Percentiles rank a stretch among this genome's conserved stretches.
Conservation (phyloP, 2,888 invertebrate genomes). For the Steinernema carpocapsae region DNA sequence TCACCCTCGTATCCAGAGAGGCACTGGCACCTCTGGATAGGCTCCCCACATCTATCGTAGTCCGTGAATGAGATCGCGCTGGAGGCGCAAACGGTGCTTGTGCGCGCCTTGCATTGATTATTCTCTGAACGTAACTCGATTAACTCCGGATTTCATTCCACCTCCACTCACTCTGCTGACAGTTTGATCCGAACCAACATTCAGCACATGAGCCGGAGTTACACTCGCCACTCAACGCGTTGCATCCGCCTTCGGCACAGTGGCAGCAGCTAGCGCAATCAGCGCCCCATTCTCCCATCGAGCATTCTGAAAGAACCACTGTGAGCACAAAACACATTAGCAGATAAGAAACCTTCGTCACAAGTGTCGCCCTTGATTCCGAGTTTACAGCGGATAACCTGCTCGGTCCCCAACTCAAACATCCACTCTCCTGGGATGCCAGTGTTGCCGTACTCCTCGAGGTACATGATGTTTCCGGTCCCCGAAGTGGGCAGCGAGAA, state of each 20-base stretch:
- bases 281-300: conserved; percentile 66
- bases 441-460: conserved; percentile 69
- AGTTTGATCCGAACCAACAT: conserved; percentile 63
- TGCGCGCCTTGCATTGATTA: conserved; percentile 34
- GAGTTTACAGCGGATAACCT: conserved; percentile 65
- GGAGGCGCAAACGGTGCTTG: conserved; percentile 53
- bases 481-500: conserved; percentile 66
- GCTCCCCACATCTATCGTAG: conserved; percentile 65
- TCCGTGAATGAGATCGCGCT: conserved; percentile 68
- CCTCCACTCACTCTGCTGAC: conserved; percentile 56
- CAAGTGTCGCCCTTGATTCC: conserved; percentile 69
- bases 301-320: conserved; percentile 55
- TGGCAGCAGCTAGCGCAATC: conserved; percentile 68
- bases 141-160: no score
- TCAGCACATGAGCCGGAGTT: conserved; percentile 53
- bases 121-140: no score
- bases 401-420: conserved; percentile 61
- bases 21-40: conserved; percentile 64
- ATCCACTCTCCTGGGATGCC: conserved; percentile 69
- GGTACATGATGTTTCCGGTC: conserved; percentile 67
- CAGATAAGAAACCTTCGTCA: conserved; percentile 62
- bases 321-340: background rate
- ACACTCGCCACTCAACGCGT: conserved; percentile 65
- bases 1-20: conserved; percentile 66
- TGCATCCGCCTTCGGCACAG: conserved; percentile 62